Conservation (phyloP, 2,888 invertebrate species). For the Cryptophagus acutangulus region DNA sequence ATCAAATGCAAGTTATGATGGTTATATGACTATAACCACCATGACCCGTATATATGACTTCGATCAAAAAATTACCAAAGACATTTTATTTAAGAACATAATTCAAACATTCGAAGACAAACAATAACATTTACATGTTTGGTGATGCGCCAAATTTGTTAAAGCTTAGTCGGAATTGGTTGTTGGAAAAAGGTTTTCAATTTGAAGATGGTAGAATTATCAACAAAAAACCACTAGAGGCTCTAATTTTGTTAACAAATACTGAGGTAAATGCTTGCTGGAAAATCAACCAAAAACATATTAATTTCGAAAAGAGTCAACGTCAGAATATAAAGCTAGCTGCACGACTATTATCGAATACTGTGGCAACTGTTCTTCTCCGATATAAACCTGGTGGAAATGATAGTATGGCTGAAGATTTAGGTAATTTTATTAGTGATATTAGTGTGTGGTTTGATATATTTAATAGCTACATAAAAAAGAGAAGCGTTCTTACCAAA, state of each 20-base stretch:
- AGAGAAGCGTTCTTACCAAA: conserved; percentile 15
- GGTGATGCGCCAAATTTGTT: conserved; percentile 23
- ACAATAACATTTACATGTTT: conserved; percentile 20
- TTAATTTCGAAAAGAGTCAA: conserved; percentile 20
- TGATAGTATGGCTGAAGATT: conserved; percentile 16
- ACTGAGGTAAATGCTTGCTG: conserved; percentile 17
- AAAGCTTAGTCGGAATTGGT: conserved; percentile 21
- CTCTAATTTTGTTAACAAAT: conserved; percentile 9
- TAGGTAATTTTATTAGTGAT: conserved; percentile 23
- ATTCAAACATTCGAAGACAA: conserved; percentile 16
- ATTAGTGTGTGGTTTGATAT: conserved; percentile 31
- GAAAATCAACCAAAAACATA: conserved; percentile 18
- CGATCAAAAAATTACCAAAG: conserved; percentile 32
- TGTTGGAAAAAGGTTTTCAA: conserved; percentile 24
- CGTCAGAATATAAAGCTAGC: conserved; percentile 28
- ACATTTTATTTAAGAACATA: conserved; percentile 21
- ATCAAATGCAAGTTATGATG: no score
- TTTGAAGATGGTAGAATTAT: conserved; percentile 22
- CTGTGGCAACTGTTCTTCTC: conserved; percentile 26
- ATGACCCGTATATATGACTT: no score
- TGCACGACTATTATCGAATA: conserved; percentile 28
- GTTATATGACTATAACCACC: no score
- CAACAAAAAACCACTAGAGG: conserved; percentile 15
- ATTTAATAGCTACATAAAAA: conserved; percentile 20
- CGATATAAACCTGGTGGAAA: conserved; percentile 20